Conservation (phyloP, 2,797 vertebrate genomes). For the Crocodylus rhombifer region DNA sequence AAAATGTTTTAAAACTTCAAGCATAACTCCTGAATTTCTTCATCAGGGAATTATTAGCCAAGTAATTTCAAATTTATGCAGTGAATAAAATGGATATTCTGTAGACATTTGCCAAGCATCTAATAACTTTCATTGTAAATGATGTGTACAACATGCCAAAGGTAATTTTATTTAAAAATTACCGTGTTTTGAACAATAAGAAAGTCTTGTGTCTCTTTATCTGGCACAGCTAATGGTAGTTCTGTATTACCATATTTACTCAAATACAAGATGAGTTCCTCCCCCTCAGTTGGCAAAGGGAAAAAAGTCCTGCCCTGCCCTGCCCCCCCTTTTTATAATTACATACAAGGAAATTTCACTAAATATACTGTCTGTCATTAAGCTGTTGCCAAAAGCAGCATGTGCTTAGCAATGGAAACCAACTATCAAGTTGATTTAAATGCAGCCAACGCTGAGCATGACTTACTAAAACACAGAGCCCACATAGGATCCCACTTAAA, state of each 20-base stretch:
- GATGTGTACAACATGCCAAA: constrained; percentile 7
- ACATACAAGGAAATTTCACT: too few species aligned
- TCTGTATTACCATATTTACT: background rate
- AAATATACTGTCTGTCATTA: too few species aligned
- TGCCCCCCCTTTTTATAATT: too few species aligned
- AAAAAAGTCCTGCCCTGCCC: too few species aligned
- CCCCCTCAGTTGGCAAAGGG: too few species aligned
- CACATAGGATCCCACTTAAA: too few species aligned
- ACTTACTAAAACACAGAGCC: too few species aligned
- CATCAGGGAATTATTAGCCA: background rate
- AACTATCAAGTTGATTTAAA: too few species aligned
- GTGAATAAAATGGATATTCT: background rate
- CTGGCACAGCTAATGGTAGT: background rate
- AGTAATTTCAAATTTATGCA: background rate
- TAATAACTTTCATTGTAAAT: background rate
- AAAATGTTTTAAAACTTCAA: accelerated
- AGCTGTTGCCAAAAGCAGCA: too few species aligned
- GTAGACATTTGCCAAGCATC: constrained; percentile 11
- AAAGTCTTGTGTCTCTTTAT: background rate
- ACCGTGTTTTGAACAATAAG: background rate
- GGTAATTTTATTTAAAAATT: constrained; percentile 31
- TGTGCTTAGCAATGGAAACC: too few species aligned
- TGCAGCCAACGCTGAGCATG: too few species aligned
- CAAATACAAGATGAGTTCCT: too few species aligned
- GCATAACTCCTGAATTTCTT: background rate